Evolutionary conservation across 2,888 invertebrate genomes (phyloP).

Genomic region (Orthosia gracilis): DNA sequence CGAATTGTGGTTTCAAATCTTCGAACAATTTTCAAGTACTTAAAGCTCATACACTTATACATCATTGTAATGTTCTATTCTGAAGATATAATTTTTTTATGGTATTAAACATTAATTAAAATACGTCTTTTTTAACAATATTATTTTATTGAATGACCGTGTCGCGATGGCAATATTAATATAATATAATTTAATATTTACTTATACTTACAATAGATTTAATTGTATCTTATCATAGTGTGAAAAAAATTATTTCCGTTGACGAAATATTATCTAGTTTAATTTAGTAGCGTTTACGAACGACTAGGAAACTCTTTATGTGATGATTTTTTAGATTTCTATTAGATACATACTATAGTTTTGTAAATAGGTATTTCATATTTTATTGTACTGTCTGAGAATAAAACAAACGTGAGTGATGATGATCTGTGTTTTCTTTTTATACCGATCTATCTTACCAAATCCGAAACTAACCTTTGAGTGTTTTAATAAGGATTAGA

Average conservation of each 20-base stretch:
- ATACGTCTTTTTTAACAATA: constrained; percentile 38
- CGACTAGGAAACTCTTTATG: constrained; percentile 75
- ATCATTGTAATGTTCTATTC: not conserved
- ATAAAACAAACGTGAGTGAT: constrained; percentile 71
- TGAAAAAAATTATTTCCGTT: constrained; percentile 33
- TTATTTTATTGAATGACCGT: constrained; percentile 31
- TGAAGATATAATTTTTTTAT: not conserved
- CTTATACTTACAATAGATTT: constrained; percentile 41
- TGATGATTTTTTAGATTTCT: constrained; percentile 78
- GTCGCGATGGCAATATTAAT: constrained; percentile 62
- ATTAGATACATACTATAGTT: constrained; percentile 64
- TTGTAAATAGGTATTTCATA: constrained; percentile 75
- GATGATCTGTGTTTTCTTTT: constrained; percentile 30
- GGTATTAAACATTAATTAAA: not conserved
- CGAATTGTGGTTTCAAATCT: too few species aligned
- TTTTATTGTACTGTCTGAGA: constrained; percentile 74
- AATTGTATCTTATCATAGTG: constrained; percentile 30
- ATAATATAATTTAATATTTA: constrained; percentile 57
- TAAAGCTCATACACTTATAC: too few species aligned
- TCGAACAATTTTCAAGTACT: too few species aligned
- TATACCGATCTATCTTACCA: not conserved
- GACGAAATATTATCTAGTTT: constrained; percentile 39
- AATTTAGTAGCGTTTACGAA: constrained; percentile 63
- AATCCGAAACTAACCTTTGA: not conserved
- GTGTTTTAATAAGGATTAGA: too few species aligned